Evolutionary conservation across 2,797 vertebrate species (phyloP), one percentile per base, ranked within the genome.

Genomic region (Hemibagrus guttatus): DNA sequence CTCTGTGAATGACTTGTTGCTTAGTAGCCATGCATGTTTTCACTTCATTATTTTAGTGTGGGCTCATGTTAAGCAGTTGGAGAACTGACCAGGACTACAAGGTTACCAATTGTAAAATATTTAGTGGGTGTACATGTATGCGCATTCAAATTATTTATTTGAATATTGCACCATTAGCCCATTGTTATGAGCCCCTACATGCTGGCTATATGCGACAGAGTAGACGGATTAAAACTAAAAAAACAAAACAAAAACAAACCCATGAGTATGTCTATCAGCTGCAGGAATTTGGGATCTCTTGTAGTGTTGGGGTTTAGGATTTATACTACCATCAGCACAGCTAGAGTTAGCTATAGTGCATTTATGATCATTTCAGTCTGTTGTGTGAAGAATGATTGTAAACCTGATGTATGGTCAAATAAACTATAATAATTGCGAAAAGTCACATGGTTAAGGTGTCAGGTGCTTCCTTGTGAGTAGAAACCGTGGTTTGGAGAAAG

Each of bases 401-500:
- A 78, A 58, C 28, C 49, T 56, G 16, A 78, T 6, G 23, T 11
- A 59, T 1, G 28, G 23, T 35, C 28, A 58, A 58, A 58, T 14
- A n/a, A 80, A 39, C 31, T 39, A 59, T 6, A 61, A 64, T 28
- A 66, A 28, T 1, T 66, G 46, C 21, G 26, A 16, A 78, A 78
- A 23, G 21, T 39, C 56, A 61, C 26, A 13, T 3, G 26, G 23
- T 64, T 46, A 46, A 39, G 2, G 13, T 35, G 23, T 61, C 39
- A 49, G 39, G 26, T 81, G 39, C 17, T 81, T n/a, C 31, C 35
- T 8, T 26, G 31, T 8, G 2, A n/a, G 0, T 63, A 81, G 39
- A 64, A 81, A 17, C 39, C 64, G 23, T 63, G 59, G 79, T 81
- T 81, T 49, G 19, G 16, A 49, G 58, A 82, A 31, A 66, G 61